Evolutionary conservation across 92 coral and sea anemone genomes (phyloP).

Genomic region (Montipora capitata): DNA sequence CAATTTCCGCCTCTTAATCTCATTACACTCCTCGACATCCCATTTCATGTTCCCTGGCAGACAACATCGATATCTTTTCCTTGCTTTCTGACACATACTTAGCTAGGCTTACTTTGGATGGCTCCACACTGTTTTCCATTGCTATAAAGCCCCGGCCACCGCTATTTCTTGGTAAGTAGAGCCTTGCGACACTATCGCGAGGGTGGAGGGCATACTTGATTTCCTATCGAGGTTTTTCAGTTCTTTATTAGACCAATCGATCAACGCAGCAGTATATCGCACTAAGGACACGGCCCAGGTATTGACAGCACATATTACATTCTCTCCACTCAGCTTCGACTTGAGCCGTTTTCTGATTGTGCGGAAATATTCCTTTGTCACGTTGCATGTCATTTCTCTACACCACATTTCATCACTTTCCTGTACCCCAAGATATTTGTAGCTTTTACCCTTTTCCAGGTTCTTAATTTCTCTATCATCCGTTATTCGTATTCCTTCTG

Average conservation of each 20-base stretch:
- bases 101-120: background rate
- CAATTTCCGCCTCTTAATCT: background rate
- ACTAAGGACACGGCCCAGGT: slow-evolving; percentile 55
- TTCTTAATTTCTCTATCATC: no score
- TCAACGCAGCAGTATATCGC: slow-evolving; percentile 43
- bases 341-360: slow-evolving; percentile 21
- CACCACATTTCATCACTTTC: slow-evolving; percentile 20
- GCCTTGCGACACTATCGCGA: background rate
- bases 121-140: background rate
- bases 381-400: background rate
- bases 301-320: slow-evolving; percentile 37
- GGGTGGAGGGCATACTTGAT: background rate
- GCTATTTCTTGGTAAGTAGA: background rate
- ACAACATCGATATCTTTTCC: background rate
- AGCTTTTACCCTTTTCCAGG: no score
- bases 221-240: background rate
- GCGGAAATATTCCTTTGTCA: background rate
- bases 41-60: background rate
- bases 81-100: background rate
- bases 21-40: background rate
- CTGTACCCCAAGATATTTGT: slow-evolving; percentile 5
- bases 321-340: slow-evolving; percentile 51
- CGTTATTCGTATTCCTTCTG: slow-evolving; percentile 14
- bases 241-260: background rate
- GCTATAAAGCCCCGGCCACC: background rate